A percentile compares a stretch with the other conserved stretches of the same genome.
phyloP scores from a whole-genome alignment of 1,140 invertebrate genomes.

The Chrysoperla carnea region DNA sequence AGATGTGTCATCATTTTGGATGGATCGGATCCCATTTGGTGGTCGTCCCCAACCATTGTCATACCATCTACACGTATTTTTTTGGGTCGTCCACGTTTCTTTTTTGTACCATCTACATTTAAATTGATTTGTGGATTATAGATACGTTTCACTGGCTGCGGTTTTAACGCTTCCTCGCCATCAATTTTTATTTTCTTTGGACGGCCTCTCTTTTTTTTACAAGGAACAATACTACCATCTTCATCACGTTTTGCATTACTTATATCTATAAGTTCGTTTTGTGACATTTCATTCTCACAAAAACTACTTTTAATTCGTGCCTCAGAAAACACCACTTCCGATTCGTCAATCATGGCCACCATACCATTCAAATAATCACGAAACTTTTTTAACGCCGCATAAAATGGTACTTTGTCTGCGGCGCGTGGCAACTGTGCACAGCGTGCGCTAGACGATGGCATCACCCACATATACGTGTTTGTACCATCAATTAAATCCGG shows the following conservation, averaged over 20 bases:
- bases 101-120: constrained; percentile 48
- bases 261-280: constrained; percentile 23
- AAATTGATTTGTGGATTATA: constrained; percentile 18
- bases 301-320: constrained; percentile 43
- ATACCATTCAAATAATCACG: constrained; percentile 85
- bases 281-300: constrained; percentile 29
- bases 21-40: constrained; percentile 27
- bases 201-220: constrained; percentile 75
- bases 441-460: constrained; percentile 92
- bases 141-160: constrained; percentile 33
- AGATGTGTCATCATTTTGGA: constrained; percentile 2
- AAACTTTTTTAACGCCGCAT: constrained; percentile 85
- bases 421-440: constrained; percentile 89
- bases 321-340: constrained; percentile 81
- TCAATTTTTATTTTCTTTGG: constrained; percentile 75
- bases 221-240: constrained; percentile 38
- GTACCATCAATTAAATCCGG: constrained; percentile 83
- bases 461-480: constrained; percentile 95
- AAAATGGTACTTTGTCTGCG: constrained; percentile 94
- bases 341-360: constrained; percentile 73
- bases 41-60: constrained; percentile 14
- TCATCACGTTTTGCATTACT: constrained; percentile 32
- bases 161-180: constrained; percentile 35
- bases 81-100: constrained; percentile 69
- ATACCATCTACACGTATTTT: constrained; percentile 44